Evolutionary conservation across 2,113 vertebrate species (phyloP).

Genomic region (Illadopsis cleaveri): DNA sequence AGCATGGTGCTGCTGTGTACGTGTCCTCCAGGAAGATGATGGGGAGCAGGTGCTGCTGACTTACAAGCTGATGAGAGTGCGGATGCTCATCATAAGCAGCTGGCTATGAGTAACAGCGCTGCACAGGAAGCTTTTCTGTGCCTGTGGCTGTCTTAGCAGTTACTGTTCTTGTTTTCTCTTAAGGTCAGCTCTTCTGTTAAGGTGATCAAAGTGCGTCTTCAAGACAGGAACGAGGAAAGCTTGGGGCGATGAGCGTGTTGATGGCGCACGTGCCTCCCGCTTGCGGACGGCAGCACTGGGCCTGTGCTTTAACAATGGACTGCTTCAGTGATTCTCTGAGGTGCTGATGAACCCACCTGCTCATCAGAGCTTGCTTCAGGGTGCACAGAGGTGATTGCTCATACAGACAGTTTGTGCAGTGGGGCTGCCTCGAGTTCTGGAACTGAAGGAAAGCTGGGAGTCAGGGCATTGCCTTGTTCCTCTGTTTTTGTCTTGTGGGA

Average conservation of each 20-base stretch:
- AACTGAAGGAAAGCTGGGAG: background rate
- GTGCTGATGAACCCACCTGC: background rate
- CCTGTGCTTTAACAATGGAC: background rate
- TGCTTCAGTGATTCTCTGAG: background rate
- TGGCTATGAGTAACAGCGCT: constrained; percentile 25
- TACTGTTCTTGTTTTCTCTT: background rate
- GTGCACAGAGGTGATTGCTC: background rate
- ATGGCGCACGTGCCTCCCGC: accelerated
- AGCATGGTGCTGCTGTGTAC: background rate
- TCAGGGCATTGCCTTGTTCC: background rate
- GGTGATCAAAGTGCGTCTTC: background rate
- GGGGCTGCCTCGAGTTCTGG: background rate
- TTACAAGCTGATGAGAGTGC: background rate
- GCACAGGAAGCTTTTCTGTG: background rate
- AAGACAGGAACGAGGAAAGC: background rate
- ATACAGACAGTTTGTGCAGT: background rate
- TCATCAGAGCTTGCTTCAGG: background rate
- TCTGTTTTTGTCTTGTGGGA: background rate
- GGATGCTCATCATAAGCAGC: constrained; percentile 37
- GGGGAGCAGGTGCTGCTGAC: constrained; percentile 61
- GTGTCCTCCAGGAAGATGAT: constrained; percentile 13
- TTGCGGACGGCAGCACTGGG: background rate
- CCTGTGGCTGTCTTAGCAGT: background rate
- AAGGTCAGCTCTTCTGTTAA: constrained; percentile 18
- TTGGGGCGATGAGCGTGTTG: background rate